Percentiles rank a stretch among this genome's conserved stretches.
Conservation (phyloP, 1,140 invertebrate genomes). For the Pentalonia nigronervosa region DNA sequence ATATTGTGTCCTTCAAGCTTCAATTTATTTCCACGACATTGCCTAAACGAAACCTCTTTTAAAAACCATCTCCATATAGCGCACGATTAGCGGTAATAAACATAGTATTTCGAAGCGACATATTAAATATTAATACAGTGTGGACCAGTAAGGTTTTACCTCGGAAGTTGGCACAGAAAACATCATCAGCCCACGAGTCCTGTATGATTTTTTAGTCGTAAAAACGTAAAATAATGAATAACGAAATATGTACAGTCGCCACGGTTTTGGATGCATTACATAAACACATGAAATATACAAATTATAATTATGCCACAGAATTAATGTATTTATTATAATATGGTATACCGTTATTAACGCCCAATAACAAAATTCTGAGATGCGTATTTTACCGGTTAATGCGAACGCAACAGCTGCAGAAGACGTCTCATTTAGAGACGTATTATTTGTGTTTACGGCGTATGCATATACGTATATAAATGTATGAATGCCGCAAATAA, state of each 20-base stretch:
- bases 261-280: neutral
- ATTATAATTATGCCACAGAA: neutral
- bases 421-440: neutral
- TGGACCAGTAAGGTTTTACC: neutral
- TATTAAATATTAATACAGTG: neutral
- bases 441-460: neutral
- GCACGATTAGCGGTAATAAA: neutral
- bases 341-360: neutral
- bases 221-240: neutral
- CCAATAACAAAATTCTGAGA: neutral
- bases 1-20: neutral
- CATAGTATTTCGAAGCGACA: neutral
- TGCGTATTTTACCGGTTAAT: neutral
- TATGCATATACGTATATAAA: neutral
- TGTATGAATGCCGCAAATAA: neutral
- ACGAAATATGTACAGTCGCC: neutral
- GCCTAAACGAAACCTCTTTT: neutral
- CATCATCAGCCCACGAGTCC: neutral
- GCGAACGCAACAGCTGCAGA: neutral
- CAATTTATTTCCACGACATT: neutral
- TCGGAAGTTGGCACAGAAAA: neutral
- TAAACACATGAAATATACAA: neutral
- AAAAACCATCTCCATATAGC: neutral
- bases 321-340: neutral
- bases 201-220: neutral